Percentiles rank a stretch among this genome's conserved stretches.
These are phyloP conservation scores for Nothoprocta pentlandii DNA, from an alignment of 2,113 vertebrate species.

Conservation along the genomic window DNA sequence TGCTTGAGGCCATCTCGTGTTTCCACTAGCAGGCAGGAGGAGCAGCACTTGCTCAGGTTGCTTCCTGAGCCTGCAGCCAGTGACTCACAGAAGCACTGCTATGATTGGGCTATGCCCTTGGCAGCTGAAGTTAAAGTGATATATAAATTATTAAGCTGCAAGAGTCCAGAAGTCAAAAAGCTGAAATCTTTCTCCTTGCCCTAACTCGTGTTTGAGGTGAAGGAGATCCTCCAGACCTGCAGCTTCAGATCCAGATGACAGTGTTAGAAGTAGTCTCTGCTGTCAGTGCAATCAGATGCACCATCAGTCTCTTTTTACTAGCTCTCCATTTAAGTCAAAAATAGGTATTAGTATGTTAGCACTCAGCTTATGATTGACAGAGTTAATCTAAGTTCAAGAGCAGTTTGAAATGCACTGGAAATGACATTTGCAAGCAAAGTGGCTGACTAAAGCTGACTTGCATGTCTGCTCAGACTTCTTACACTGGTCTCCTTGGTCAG, in stretches of 20 bases:
- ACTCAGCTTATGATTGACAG: not conserved
- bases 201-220: not conserved
- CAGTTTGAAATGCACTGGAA: not conserved
- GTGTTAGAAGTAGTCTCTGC: not conserved
- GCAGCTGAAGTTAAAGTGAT: not conserved
- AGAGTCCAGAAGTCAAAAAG: not conserved
- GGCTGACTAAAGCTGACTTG: not conserved
- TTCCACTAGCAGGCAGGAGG: not conserved
- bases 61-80: not conserved
- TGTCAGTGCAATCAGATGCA: not conserved
- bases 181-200: not conserved
- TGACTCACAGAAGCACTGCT: not conserved
- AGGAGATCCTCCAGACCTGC: not conserved
- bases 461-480: not conserved
- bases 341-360: not conserved
- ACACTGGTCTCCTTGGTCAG: not conserved
- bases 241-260: not conserved
- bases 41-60: not conserved
- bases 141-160: not conserved
- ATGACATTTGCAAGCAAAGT: not conserved
- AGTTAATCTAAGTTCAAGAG: constrained; percentile 8
- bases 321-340: not conserved
- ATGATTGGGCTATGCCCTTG: not conserved
- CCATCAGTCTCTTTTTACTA: not conserved
- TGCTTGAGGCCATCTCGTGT: not conserved